These are phyloP conservation scores for Hybognathus amarus DNA, from an alignment of 2,797 vertebrate genomes.

Conservation along the genomic window DNA sequence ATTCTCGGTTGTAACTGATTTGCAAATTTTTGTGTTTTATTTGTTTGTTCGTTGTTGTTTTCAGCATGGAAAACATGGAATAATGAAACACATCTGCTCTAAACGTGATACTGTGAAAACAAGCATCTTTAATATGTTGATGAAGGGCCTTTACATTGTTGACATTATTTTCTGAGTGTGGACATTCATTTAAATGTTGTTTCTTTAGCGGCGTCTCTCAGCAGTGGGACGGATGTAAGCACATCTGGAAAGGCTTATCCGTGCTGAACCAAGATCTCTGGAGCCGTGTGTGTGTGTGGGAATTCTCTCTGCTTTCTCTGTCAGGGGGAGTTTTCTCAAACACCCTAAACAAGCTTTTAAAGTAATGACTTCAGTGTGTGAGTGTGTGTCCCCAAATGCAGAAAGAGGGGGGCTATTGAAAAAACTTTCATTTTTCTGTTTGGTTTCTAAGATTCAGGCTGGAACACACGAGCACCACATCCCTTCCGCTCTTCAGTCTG, in stretches of 20 bases:
- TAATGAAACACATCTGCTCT: not conserved
- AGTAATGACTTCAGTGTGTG: constrained; percentile 75
- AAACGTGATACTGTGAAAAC: not conserved
- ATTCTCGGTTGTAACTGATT: too few relatives aligned
- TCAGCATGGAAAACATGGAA: not conserved
- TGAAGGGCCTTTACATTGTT: constrained; percentile 11
- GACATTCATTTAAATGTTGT: constrained; percentile 50
- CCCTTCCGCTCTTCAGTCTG: not conserved
- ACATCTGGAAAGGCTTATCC: constrained; percentile 78
- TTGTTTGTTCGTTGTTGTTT: not conserved
- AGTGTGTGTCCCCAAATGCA: constrained; percentile 29
- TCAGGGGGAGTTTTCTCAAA: constrained; percentile 69
- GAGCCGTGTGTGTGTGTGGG: constrained; percentile 65
- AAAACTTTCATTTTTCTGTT: constrained; percentile 7
- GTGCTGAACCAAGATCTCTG: constrained; percentile 58
- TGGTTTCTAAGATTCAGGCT: not conserved
- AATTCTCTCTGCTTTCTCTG: constrained; percentile 72
- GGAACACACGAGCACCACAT: not conserved
- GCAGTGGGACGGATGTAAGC: constrained; percentile 59
- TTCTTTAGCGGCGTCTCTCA: constrained; percentile 47
- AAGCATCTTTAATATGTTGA: not conserved
- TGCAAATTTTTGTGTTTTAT: not conserved
- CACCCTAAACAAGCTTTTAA: constrained; percentile 63
- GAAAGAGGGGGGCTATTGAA: not conserved
- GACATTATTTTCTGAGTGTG: constrained; percentile 29